A percentile compares a stretch with the other conserved stretches of the same genome.
Conservation (phyloP, 2,888 invertebrate species). For the Idaea straminata region DNA sequence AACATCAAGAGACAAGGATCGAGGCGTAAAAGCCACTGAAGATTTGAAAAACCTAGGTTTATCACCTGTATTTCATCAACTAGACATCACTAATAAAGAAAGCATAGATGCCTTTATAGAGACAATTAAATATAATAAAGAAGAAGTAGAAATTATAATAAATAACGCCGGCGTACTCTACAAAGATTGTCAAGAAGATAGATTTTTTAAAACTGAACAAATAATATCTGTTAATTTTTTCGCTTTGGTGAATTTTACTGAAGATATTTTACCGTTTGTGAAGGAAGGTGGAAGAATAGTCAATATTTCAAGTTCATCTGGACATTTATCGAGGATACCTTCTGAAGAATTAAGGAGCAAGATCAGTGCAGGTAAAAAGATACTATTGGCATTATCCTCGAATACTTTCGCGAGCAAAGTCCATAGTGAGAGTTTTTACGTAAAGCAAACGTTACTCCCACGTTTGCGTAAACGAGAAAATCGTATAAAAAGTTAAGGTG, state of each 20-base stretch:
- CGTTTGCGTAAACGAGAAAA: too few species aligned
- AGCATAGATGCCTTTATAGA: constrained; percentile 80
- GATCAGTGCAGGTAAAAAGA: constrained; percentile 52
- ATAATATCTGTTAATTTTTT: constrained; percentile 62
- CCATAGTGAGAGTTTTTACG: too few species aligned
- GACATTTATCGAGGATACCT: constrained; percentile 82
- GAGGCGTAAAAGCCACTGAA: constrained; percentile 80
- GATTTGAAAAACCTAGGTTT: constrained; percentile 73
- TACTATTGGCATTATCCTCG: too few species aligned
- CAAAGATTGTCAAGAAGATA: constrained; percentile 56
- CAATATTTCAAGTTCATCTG: constrained; percentile 86
- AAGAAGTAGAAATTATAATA: constrained; percentile 84
- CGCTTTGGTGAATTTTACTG: constrained; percentile 66
- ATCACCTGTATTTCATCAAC: constrained; percentile 81
- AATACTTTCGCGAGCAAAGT: too few species aligned
- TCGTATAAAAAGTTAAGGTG: too few species aligned
- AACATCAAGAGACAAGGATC: constrained; percentile 81
- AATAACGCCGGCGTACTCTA: constrained; percentile 85
- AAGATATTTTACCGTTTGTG: constrained; percentile 84
- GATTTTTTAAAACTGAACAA: constrained; percentile 50
- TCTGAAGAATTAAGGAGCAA: constrained; percentile 70
- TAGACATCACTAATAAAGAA: constrained; percentile 82
- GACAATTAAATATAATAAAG: constrained; percentile 77
- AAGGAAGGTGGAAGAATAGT: constrained; percentile 84
- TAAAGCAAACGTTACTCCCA: too few species aligned